phyloP scores from a whole-genome alignment of 2,888 invertebrate species.

The Brachypalpus laphriformis region DNA sequence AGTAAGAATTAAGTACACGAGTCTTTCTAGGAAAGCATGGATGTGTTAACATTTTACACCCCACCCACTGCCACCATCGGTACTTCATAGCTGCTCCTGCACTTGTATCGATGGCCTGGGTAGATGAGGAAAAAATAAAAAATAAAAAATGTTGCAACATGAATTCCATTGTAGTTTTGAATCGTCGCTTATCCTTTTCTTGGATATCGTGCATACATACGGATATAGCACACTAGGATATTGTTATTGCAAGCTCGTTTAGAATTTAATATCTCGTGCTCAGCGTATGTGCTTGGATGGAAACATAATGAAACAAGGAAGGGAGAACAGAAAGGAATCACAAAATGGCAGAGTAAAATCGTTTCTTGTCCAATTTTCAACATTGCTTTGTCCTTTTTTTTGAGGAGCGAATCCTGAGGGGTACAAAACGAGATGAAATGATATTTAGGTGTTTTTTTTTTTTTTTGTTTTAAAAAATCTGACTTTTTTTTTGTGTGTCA shows the following conservation, averaged over 20 bases:
- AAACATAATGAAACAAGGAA: conserved; percentile 38
- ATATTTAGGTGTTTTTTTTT: conserved; percentile 15
- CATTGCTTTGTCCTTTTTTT: conserved; percentile 31
- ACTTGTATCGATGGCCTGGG: conserved; percentile 1
- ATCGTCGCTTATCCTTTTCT: conserved; percentile 33
- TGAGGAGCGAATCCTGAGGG: conserved; percentile 11
- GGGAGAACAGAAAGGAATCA: neutral
- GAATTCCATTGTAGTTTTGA: conserved; percentile 36
- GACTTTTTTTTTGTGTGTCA: neutral
- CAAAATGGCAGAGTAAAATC: conserved; percentile 39
- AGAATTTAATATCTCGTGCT: conserved; percentile 49
- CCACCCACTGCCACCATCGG: neutral
- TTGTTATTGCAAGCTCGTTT: conserved; percentile 58
- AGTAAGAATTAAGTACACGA: conserved; percentile 61
- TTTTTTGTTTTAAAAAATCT: too few relatives aligned
- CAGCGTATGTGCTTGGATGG: conserved; percentile 20
- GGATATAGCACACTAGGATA: conserved; percentile 9
- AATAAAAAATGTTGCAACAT: conserved; percentile 19
- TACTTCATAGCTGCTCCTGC: neutral
- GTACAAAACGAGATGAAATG: conserved; percentile 24
- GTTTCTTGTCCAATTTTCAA: conserved; percentile 29
- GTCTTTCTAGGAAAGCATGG: conserved; percentile 25
- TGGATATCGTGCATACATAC: conserved; percentile 14
- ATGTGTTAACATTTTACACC: neutral
- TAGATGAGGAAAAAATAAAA: neutral